Evolutionary conservation across 1,140 invertebrate genomes (phyloP).

Genomic region (Penaeus indicus): DNA sequence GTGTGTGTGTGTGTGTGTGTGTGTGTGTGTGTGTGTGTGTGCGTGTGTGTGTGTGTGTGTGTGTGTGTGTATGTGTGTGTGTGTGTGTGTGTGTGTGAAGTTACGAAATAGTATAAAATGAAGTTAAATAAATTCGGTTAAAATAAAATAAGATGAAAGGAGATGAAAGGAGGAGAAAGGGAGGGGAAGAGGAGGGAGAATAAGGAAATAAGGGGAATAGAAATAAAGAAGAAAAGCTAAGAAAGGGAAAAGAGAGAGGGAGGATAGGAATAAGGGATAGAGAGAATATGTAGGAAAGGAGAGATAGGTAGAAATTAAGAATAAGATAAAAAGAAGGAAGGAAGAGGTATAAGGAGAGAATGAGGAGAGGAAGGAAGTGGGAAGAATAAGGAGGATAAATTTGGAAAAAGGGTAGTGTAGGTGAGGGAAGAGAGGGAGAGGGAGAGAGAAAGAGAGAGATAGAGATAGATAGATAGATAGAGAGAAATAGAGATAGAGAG

Average conservation of each 20-base stretch:
- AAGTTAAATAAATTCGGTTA: background rate
- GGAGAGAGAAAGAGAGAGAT: too few species aligned
- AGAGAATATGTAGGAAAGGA: too few species aligned
- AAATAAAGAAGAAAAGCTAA: too few species aligned
- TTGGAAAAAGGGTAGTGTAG: too few species aligned
- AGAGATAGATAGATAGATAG: too few species aligned
- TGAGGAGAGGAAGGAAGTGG: too few species aligned
- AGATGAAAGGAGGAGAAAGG: slow-evolving; percentile 3
- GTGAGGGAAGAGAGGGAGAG: too few species aligned
- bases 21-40: background rate
- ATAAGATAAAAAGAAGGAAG: too few species aligned
- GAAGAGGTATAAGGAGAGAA: background rate
- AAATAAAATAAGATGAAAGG: background rate
- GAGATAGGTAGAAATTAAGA: too few species aligned
- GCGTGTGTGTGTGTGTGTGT: background rate
- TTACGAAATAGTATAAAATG: background rate
- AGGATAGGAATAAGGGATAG: background rate
- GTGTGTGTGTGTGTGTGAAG: slow-evolving; percentile 26
- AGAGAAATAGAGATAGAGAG: too few species aligned
- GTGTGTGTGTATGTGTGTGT: slow-evolving; percentile 32
- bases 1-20: too few species aligned
- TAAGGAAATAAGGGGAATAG: slow-evolving; percentile 11
- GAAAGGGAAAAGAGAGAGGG: background rate
- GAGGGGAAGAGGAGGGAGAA: slow-evolving; percentile 11
- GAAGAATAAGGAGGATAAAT: too few species aligned